Percentiles rank a stretch among this genome's conserved stretches.
Evolutionary conservation across 2,113 vertebrate species (phyloP).

Genomic region (Actenoides lindsayi): DNA sequence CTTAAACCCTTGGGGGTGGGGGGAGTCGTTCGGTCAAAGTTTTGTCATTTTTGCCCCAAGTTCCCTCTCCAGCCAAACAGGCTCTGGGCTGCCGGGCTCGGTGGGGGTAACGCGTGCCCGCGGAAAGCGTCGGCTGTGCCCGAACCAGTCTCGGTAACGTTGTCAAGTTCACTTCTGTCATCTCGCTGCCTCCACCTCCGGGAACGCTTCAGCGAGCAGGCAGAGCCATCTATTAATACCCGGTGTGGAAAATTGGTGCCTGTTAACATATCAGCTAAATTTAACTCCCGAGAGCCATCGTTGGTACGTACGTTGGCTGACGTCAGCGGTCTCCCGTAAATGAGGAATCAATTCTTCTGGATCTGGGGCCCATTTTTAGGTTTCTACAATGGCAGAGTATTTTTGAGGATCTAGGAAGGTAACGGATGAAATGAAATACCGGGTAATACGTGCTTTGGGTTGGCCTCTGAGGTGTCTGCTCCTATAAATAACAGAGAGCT

Average conservation of each 20-base stretch:
- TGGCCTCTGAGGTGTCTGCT: not conserved
- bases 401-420: not conserved
- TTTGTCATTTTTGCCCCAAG: not conserved
- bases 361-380: not conserved
- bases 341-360: not conserved
- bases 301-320: not conserved
- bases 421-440: not conserved
- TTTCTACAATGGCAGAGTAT: not conserved
- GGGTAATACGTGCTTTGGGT: not conserved
- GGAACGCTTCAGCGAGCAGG: not conserved
- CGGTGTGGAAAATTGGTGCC: not conserved
- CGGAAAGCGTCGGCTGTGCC: not conserved
- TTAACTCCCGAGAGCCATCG: not conserved
- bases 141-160: not conserved
- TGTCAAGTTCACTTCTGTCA: not conserved
- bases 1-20: not conserved
- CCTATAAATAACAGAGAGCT: not conserved
- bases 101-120: not conserved
- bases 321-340: not conserved
- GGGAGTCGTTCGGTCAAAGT: not conserved
- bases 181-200: not conserved
- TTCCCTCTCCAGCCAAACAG: not conserved
- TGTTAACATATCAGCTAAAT: constrained; percentile 23
- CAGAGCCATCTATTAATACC: not conserved
- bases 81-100: not conserved